phyloP scores from a whole-genome alignment of 2,113 vertebrate species.

The Vombatus ursinus region DNA sequence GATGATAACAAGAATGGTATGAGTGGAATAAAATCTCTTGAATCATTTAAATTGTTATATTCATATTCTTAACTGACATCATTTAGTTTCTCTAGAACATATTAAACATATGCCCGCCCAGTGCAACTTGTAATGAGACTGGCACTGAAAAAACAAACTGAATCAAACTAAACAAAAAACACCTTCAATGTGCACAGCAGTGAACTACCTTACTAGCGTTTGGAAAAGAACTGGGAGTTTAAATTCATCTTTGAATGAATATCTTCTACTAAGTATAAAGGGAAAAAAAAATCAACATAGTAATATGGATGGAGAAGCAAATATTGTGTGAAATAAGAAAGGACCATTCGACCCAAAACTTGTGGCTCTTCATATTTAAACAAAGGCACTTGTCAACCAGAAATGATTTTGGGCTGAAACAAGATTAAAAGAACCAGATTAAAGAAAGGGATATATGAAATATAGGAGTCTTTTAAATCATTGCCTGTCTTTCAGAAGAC shows the following conservation, averaged over 20 bases:
- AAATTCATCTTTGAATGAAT: conserved; percentile 55
- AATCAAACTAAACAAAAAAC: background rate
- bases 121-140: conserved; percentile 9
- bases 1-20: background rate
- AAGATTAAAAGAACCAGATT: conserved; percentile 90
- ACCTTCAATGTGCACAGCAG: background rate
- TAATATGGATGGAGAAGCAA: conserved; percentile 68
- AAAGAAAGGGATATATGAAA: conserved; percentile 85
- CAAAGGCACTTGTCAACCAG: conserved; percentile 79
- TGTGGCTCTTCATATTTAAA: conserved; percentile 62
- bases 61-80: conserved; percentile 41
- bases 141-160: conserved; percentile 50
- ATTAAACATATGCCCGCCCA: conserved; percentile 18
- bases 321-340: conserved; percentile 72
- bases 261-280: conserved; percentile 59
- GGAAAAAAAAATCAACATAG: conserved; percentile 39
- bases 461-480: conserved; percentile 84
- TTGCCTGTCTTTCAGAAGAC: conserved; percentile 84
- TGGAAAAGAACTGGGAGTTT: conserved; percentile 51
- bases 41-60: conserved; percentile 38
- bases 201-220: conserved; percentile 40
- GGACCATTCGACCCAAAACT: conserved; percentile 59
- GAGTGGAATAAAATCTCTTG: background rate
- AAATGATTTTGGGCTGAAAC: conserved; percentile 82
- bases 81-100: conserved; percentile 46